Evolutionary conservation across 2,888 invertebrate species (phyloP), one percentile per base, ranked within the genome.

Genomic region (Coenonympha arcania): DNA sequence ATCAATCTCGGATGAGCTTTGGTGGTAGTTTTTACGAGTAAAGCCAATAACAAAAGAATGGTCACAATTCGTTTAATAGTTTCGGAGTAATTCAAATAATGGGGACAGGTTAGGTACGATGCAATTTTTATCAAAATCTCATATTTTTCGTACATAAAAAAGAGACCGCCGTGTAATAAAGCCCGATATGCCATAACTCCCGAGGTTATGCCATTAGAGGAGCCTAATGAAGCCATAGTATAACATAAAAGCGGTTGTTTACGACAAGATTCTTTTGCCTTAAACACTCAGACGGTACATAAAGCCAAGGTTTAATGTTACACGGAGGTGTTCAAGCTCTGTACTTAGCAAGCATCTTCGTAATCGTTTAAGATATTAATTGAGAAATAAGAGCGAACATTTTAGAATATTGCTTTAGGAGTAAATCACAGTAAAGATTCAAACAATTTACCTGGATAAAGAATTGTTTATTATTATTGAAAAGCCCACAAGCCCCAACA

Each of bases 201-300:
- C 47, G 22, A 26, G 41, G 50, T 50, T 33, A 52, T 48, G 68
- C 66, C 67, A 70, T 70, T 69, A 54, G 64, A 62, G 64, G 66
- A 63, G 69, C 61, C 66, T 73, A 73, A 77, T 76, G 73, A 76
- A 76, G 72, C 69, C 71, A 67, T 69, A 65, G 66, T 69, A 71
- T 68, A 69, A 68, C 69, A 74, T 73, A 73, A 74, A 73, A 69
- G 64, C 55, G 42, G 58, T 67, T 71, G 71, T 77, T 77, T 73
- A 75, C 64, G 64, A 61, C 61, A 62, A 69, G 67, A 74, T 73
- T 71, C 66, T 69, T 76, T 65, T 67, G 66, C 69, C 71, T 74
- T 67, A 69, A 71, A 63, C 63, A 71, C 63, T 61, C 52, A 45
- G 59, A 56, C 62, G 68, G 65, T 66, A 71, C 34, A 75, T 72